Conservation (phyloP, 2,113 vertebrate genomes). For the Gnathonemus echidnorhynchus region DNA sequence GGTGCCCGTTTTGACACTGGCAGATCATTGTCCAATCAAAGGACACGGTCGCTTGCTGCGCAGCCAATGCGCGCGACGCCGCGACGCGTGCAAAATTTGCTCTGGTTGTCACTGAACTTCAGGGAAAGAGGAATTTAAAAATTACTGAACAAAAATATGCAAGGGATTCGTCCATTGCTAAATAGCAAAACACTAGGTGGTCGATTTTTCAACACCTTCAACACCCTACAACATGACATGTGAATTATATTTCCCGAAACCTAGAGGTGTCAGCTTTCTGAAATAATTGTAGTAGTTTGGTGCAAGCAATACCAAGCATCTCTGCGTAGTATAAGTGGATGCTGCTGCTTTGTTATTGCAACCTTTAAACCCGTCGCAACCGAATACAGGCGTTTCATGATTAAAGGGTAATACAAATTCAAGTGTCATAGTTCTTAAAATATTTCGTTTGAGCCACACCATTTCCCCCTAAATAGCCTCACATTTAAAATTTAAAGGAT, state of each 20-base stretch:
- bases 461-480: not conserved
- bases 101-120: not conserved
- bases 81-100: not conserved
- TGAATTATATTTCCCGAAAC: not conserved
- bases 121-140: not conserved
- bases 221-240: not conserved
- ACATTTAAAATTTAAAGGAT: not conserved
- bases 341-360: not conserved
- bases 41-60: too few species aligned
- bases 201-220: not conserved
- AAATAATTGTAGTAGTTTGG: not conserved
- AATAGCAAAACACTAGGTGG: not conserved
- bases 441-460: not conserved
- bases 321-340: not conserved
- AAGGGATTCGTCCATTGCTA: not conserved
- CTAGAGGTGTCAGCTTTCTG: not conserved
- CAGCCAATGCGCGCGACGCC: slow-evolving; percentile 9
- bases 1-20: not conserved
- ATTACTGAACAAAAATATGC: not conserved
- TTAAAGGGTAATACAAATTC: not conserved
- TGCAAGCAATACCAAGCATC: not conserved
- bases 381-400: not conserved
- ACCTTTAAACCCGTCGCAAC: not conserved
- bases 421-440: not conserved
- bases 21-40: slow-evolving; percentile 17